Base-by-base conservation (phyloP, 2,888 invertebrate species). In the Automeris io region DNA sequence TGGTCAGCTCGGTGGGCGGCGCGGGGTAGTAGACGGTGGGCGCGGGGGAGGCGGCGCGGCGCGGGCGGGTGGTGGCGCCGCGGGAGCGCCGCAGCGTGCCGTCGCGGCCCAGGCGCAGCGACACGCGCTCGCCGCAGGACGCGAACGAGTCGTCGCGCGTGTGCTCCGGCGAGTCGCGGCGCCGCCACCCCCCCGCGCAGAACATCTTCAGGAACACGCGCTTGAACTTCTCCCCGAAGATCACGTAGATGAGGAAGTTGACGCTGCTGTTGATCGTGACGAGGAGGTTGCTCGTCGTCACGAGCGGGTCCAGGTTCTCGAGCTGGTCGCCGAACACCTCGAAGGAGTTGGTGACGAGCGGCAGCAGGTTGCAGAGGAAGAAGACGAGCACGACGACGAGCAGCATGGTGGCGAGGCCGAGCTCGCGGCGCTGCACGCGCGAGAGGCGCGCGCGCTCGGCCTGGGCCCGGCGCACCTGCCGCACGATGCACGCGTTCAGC, bases 191-290 rank as follows among this genome's bases (percentile, higher is more conserved):
- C 32, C 88, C 80, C 54, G 91, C 91, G 77, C 94, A 94, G 85
- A 94, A 94, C 75, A 93, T 88, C 74, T 92, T 88, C 51, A 95
- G 80, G 74, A 96, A 95, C 49, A 96, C 91, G 45, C 94, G 89
- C 70, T 96, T 95, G 85, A 98, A 98, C 74, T 98, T 98, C 72
- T 98, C 96, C 1, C 98, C 98, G 74, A 98, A 98, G 51, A 97
- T 97, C 50, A 98, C 97, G 86, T 99, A 99, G 58, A 99, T 97
- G 49, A 99, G 92, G 75, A 99, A 98, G 83, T 99, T 99, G 46
- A 98, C 95, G 67, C 97, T 97, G 65, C 97, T 97, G 87, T 99
- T 99, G 71, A 98, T 92, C 47, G 97, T 98, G 40, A 99, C 97
- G 46, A 98, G 89, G 39, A 98, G 90, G 81, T 99, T 98, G 66